Conservation (phyloP, 1,140 invertebrate genomes). For the Oncopeltus fasciatus region DNA sequence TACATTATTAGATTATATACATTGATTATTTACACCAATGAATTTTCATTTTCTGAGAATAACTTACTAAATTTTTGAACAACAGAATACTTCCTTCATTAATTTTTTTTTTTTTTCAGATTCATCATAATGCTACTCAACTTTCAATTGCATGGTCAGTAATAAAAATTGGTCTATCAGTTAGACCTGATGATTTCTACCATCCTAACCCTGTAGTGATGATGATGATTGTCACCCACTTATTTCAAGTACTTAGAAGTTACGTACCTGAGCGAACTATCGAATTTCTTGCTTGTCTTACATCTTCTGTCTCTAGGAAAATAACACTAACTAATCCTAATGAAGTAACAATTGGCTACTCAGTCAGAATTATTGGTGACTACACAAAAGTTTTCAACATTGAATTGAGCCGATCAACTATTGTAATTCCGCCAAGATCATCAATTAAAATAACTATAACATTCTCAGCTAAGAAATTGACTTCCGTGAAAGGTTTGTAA, state of each 20-base stretch:
- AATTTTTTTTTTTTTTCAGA: not conserved
- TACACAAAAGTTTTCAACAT: not conserved
- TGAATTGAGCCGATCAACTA: too few species aligned
- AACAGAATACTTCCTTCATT: too few species aligned
- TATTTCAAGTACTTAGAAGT: conserved; percentile 29
- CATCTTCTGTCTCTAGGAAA: not conserved
- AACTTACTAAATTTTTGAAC: too few species aligned
- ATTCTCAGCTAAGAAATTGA: conserved; percentile 8
- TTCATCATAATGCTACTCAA: conserved; percentile 29
- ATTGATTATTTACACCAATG: too few species aligned
- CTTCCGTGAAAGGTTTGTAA: conserved; percentile 11
- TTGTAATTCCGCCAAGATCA: not conserved
- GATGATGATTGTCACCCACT: conserved; percentile 29
- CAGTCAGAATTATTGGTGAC: conserved; percentile 7
- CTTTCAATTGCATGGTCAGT: conserved; percentile 29
- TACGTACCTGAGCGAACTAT: conserved; percentile 21
- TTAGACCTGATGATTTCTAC: conserved; percentile 28
- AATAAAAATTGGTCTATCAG: conserved; percentile 30
- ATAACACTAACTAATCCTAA: conserved; percentile 10
- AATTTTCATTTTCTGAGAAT: too few species aligned
- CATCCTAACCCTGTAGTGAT: conserved; percentile 29
- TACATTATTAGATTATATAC: too few species aligned
- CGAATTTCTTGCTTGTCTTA: conserved; percentile 7
- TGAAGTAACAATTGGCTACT: conserved; percentile 1
- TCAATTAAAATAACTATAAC: not conserved